phyloP scores from a whole-genome alignment of 2,888 invertebrate genomes.

The Molorchus minor region DNA sequence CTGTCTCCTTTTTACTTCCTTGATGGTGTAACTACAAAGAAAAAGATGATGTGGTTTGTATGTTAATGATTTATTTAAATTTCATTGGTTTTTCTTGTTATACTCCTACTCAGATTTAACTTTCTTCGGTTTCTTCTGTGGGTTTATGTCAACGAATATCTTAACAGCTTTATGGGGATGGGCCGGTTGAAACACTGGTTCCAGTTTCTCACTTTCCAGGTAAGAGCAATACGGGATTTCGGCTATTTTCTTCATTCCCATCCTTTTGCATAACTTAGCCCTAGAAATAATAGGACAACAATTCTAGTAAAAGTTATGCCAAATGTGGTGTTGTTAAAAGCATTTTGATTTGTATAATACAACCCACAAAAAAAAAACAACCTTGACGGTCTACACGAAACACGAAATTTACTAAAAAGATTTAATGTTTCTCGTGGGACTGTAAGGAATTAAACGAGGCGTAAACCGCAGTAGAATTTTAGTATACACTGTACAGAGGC shows the following conservation, averaged over 20 bases:
- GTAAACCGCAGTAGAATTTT: too few species aligned
- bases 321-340: too few species aligned
- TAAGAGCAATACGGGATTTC: slow-evolving; percentile 66
- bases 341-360: too few species aligned
- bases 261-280: slow-evolving; percentile 63
- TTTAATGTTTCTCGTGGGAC: too few species aligned
- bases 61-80: not conserved
- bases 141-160: slow-evolving; percentile 60
- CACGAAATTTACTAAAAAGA: too few species aligned
- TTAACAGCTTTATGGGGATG: slow-evolving; percentile 64
- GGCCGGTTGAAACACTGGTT: slow-evolving; percentile 65
- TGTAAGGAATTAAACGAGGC: too few species aligned
- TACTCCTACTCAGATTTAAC: too few species aligned
- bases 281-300: slow-evolving; percentile 55
- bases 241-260: slow-evolving; percentile 64
- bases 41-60: not conserved
- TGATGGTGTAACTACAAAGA: not conserved
- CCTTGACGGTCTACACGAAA: too few species aligned
- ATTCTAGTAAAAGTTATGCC: too few species aligned
- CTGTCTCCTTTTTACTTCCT: not conserved
- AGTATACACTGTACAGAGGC: too few species aligned
- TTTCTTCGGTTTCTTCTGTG: slow-evolving; percentile 26
- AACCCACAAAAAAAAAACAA: too few species aligned
- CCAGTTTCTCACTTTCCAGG: slow-evolving; percentile 60
- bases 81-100: not conserved